A percentile compares a stretch with the other conserved stretches of the same genome.
These are phyloP conservation scores for Mus spretus DNA, from an alignment of 2,797 vertebrate species.

Conservation along the genomic window DNA sequence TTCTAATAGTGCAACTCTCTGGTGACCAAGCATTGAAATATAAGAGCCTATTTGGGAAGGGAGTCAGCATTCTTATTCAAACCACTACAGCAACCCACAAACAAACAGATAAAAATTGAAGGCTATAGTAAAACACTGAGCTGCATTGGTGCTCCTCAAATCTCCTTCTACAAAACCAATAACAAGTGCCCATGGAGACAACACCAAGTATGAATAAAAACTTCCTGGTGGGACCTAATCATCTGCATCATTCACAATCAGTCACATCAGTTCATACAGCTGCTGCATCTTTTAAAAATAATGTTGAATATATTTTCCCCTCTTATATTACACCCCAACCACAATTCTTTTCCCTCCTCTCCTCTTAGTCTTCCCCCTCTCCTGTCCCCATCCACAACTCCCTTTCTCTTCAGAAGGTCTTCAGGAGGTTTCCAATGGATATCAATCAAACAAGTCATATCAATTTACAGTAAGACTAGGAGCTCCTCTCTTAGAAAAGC, in stretches of 20 bases:
- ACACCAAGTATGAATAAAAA: background rate
- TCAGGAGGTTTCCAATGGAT: too few species aligned
- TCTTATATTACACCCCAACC: too few species aligned
- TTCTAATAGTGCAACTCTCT: background rate
- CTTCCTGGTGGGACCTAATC: background rate
- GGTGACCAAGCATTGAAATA: background rate
- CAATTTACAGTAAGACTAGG: too few species aligned
- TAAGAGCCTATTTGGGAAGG: background rate
- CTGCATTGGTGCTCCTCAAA: too few species aligned
- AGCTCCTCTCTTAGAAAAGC: too few species aligned
- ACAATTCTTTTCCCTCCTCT: too few species aligned
- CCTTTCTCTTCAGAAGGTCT: too few species aligned
- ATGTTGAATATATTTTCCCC: background rate
- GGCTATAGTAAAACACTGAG: rapidly evolving
- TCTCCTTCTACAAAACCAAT: background rate
- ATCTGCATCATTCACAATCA: too few species aligned
- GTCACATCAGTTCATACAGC: background rate
- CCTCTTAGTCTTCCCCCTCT: too few species aligned
- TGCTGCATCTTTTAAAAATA: background rate
- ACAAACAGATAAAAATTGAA: background rate
- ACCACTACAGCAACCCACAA: background rate
- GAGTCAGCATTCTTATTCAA: background rate
- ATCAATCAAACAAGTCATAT: too few species aligned
- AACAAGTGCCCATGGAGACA: background rate
- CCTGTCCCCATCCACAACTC: too few species aligned